These are phyloP conservation scores for Bradypus variegatus DNA, from an alignment of 2,797 vertebrate species.

Conservation along the genomic window DNA sequence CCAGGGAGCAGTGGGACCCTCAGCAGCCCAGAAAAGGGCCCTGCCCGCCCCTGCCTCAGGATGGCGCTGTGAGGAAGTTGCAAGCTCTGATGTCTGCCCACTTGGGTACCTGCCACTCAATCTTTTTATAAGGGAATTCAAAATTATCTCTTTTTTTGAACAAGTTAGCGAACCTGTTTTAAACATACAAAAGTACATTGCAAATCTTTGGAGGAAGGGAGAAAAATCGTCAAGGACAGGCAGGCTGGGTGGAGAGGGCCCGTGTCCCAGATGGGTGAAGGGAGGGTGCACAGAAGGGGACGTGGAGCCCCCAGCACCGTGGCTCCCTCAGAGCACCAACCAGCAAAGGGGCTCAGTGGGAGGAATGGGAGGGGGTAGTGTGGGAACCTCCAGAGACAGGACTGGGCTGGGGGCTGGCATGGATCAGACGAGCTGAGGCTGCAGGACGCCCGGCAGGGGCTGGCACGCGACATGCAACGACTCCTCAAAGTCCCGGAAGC, in stretches of 20 bases:
- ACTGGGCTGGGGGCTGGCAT: not conserved
- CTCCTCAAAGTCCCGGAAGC: accelerated
- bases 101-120: not conserved
- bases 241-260: too few species aligned
- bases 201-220: not conserved
- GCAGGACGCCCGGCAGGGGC: accelerated
- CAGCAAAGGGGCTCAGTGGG: not conserved
- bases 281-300: not conserved
- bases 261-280: accelerated
- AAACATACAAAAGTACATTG: not conserved
- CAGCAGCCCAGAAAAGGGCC: not conserved
- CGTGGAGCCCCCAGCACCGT: too few species aligned
- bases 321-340: too few species aligned
- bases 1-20: accelerated
- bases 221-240: not conserved
- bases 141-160: not conserved
- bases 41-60: too few species aligned
- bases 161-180: not conserved
- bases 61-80: not conserved
- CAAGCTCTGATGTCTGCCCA: not conserved
- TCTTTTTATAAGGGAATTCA: not conserved
- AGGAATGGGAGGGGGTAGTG: accelerated
- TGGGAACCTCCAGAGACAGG: not conserved
- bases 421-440: too few species aligned
- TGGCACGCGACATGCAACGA: accelerated